Base-by-base conservation (phyloP, 2,888 invertebrate species). In the Drosophila sordidapex region DNA sequence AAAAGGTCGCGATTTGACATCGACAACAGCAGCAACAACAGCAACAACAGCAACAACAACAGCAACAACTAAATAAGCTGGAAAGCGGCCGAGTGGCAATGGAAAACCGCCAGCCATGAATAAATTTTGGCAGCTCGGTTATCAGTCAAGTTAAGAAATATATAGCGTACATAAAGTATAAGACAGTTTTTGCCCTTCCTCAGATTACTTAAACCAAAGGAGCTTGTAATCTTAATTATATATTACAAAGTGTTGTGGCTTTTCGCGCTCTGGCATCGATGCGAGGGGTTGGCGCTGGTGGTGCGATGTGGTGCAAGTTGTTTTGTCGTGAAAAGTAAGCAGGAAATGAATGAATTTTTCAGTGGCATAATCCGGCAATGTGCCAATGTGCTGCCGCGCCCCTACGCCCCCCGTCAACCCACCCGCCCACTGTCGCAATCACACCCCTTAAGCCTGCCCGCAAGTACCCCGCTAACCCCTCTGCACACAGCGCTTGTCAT, bases 311-410 rank as follows among this genome's bases (percentile, higher is more conserved):
- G 54, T 49, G 43, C 29, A 38, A 36, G 59, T 63, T 71, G 79
- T 73, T 76, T 72, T 79, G 82, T 84, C 66, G 67, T 74, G 72
- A 73, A 74, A 82, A 82, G 71, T 78, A 83, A 81, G 79, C 81
- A 87, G 86, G 86, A 89, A 89, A 87, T 87, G 83, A 87, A 87
- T 87, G 83, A 87, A 87, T 89, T 87, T 87, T 87, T 89, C 87
- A 87, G 90, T 81, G 76, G 83, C 78, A 76, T 89, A 89, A 89
- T 85, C 88, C 90, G 77, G 66, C 82, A 79, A 89, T 85, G 89
- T 81, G 84, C 87, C 85, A 85, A 88, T 85, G 87, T 77, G 83
- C 78, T 85, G 83, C 88, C 86, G 71, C 76, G 75, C 72, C 63
- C 70, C 6, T 29, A 49, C n/a, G 8, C 7, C n/a, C 4, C 7